phyloP scores from a whole-genome alignment of 2,113 vertebrate species.

The Lontra canadensis region DNA sequence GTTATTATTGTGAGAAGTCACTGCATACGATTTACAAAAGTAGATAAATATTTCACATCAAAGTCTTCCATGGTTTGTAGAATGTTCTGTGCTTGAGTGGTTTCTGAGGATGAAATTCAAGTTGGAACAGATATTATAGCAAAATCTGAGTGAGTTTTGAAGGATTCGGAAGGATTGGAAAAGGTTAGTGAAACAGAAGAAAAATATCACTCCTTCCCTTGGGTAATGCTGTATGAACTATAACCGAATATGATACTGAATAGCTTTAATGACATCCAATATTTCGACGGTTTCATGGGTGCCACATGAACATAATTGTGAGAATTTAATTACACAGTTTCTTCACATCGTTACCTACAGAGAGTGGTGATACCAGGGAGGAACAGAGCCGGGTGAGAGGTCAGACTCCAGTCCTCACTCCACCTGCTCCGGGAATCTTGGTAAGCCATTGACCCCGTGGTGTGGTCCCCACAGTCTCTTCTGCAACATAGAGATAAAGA shows the following conservation, averaged over 20 bases:
- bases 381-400: rapidly evolving
- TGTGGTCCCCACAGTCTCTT: neutral
- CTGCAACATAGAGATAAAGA: neutral
- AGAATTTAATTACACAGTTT: neutral
- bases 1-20: neutral
- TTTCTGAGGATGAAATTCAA: neutral
- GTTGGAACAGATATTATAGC: neutral
- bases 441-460: neutral
- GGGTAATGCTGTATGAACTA: neutral
- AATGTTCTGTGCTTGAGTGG: neutral
- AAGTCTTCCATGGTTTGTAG: neutral
- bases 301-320: neutral
- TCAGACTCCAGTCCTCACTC: too few species aligned
- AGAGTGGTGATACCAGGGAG: neutral
- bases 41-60: conserved; percentile 7
- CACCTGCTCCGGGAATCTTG: neutral
- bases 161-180: neutral
- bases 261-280: neutral
- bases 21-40: neutral
- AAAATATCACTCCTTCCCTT: neutral
- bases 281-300: neutral
- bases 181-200: neutral
- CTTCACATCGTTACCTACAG: neutral
- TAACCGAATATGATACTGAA: neutral
- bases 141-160: neutral